Evolutionary conservation across 92 coral and sea anemone species (phyloP), one percentile per base, ranked within the genome.

Genomic region (Parazoanthus darwini): DNA sequence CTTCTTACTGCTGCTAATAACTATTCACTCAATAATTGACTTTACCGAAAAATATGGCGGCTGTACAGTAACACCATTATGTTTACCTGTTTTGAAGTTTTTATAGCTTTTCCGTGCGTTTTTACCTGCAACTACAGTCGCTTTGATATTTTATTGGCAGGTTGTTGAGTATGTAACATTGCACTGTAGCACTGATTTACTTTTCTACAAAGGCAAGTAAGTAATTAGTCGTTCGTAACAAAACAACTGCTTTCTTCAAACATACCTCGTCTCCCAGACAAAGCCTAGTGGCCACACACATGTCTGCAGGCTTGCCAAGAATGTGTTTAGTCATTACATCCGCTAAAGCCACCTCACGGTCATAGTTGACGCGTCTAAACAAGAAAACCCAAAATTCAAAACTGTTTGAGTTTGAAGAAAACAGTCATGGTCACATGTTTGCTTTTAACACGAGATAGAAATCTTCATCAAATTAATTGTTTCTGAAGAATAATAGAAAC

Each of bases 361-460:
- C 95, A 66, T 91, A 91, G 91, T 96, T 96, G 11, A 95, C 96
- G 66, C 95, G 94, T 87, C 99, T 96, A 90, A 43, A 68, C 63
- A 81, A 75, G 51, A 82, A 85, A 81, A 80, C 50, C 48, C 18
- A 5, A 39, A 29, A 10, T 59, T 35, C 37, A 71, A 71, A 71
- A 71, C 76, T 25, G 15, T 71, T 26, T 16, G 8, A 71, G 15
- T 35, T 71, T 71, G 4, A 54, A 1, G 59, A 3, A 54, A 14
- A 54, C 59, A 54, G 18, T 54, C 59, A 54, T 10, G 59, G 18
- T 54, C 13, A 11, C 14, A 6, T 54, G 59, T 18, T 13, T 11
- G 16, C 16, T 54, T 54, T 18, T 14, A 11, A 11, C 16, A 54
- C 14, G 59, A 54, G 59, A 54, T 2, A 10, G 18, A 0, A 2